A percentile compares a stretch with the other conserved stretches of the same genome.
phyloP scores from a whole-genome alignment of 92 coral and sea anemone genomes.

The Montipora capitata region DNA sequence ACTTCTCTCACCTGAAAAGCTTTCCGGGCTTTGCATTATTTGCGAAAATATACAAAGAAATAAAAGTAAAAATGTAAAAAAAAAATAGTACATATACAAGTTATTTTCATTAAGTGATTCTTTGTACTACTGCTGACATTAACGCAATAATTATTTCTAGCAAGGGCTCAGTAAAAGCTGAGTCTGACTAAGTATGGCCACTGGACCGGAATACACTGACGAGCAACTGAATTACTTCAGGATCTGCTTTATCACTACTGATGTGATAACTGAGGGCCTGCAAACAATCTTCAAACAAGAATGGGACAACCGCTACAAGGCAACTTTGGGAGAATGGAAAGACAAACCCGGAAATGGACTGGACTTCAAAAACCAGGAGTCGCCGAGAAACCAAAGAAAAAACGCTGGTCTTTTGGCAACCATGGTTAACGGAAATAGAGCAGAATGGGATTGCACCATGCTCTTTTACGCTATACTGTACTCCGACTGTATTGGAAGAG shows the following conservation, averaged over 20 bases:
- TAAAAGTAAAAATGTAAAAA: too few species aligned
- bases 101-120: too few species aligned
- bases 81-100: too few species aligned
- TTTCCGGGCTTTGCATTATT: too few species aligned
- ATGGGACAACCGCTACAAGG: conserved; percentile 70
- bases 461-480: conserved; percentile 45
- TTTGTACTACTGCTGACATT: too few species aligned
- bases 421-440: conserved; percentile 50
- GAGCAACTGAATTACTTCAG: conserved; percentile 65
- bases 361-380: conserved; percentile 28
- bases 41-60: too few species aligned
- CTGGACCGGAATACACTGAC: background rate
- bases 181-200: background rate
- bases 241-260: conserved; percentile 35
- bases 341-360: conserved; percentile 49
- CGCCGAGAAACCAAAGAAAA: conserved; percentile 1
- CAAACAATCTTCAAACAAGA: conserved; percentile 63
- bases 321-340: conserved; percentile 61
- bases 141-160: background rate
- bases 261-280: conserved; percentile 52
- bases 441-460: conserved; percentile 74
- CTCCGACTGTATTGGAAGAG: conserved; percentile 55
- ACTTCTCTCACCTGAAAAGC: too few species aligned
- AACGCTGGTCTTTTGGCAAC: conserved; percentile 17
- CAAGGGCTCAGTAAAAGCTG: background rate